Base-by-base conservation (phyloP, 2,888 invertebrate species). In the Diaphora mendica region DNA sequence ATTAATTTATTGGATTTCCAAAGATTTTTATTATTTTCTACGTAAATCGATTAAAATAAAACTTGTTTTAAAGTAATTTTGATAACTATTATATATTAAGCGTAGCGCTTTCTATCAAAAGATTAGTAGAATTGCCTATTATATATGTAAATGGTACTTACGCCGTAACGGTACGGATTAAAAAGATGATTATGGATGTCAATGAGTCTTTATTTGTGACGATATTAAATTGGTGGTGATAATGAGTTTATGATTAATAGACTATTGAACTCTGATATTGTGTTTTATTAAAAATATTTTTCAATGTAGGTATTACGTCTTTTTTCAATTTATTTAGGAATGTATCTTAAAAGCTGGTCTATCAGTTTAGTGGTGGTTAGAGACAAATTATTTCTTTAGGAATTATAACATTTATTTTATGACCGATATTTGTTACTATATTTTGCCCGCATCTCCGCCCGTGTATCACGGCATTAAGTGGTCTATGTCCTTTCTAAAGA, bases 1-100 rank as follows among this genome's bases (percentile, higher is more conserved):
- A 84, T 82, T 71, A 82, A 82, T 81, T 81, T 82, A 83, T 84
- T 76, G 64, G 68, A 74, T 78, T 75, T 68, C 42, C 30, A 67
- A 66, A 65, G 74, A 66, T 77, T 83, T 82, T 83, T 81, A 81
- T 81, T 77, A 78, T 73, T 72, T 75, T 76, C 26, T 30, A 71
- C 55, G 64, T 33, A 77, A 79, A 78, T 83, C 75, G 77, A 82
- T 75, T 82, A 70, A 69, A 72, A 77, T 68, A 65, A 17, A 79
- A 79, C 70, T 76, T 68, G 65, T 75, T 72, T 68, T n/a, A 26
- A 48, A 62, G 59, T 72, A 44, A 71, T 68, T 74, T 65, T 68
- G n/a, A 30, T 44, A 68, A 39, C 59, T 68, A 59, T 75, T 73
- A 74, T 68, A 69, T 77, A 76, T 77, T 73, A 71, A 59, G 79